Evolutionary conservation across 2,797 vertebrate species (phyloP), one percentile per base, ranked within the genome.

Genomic region (Poeciliopsis gracilis): DNA sequence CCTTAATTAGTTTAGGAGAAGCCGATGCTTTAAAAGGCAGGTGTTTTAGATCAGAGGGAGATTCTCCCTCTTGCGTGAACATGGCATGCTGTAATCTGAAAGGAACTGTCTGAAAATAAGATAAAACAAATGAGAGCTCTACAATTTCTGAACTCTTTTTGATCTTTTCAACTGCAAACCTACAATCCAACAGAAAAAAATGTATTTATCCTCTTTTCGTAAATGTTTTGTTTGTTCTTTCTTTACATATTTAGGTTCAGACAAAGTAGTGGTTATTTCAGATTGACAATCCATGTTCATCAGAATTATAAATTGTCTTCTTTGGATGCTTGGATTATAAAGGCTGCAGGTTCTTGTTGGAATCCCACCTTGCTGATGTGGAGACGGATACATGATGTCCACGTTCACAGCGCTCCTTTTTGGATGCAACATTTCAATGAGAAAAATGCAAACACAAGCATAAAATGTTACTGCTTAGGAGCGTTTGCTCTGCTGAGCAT

Each of bases 341-440:
- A 55, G 53, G 23, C 11, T 55, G 10, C 9, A 55, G 25, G 12
- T 28, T 28, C 49, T 72, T 12, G 11, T 38, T 46, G 25, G 30
- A 9, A 30, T 23, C n/a, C 45, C 25, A 49, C 77, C 77, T 78
- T 72, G 55, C 12, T 28, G 20, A 72, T 72, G 53, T 38, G 30
- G 2, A 59, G 30, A 38, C 23, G 43, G 30, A 38, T 13, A n/a
- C 15, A 8, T 33, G 38, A 7, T 6, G 23, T 5, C 23, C 18
- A n/a, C 5, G 0, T 43, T 67, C 38, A 69, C 4, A 69, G 63
- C 36, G 13, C n/a, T 41, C 38, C 20, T 6, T 13, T 69, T 69
- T 43, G 23, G 23, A 41, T 25, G 12, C 4, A 67, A 67, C 25
- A 25, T 25, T 25, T 8, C 11, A n/a, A n/a, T 23, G 43, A 43